phyloP scores from a whole-genome alignment of 2,797 vertebrate genomes.

The Odontamblyopus rebecca region DNA sequence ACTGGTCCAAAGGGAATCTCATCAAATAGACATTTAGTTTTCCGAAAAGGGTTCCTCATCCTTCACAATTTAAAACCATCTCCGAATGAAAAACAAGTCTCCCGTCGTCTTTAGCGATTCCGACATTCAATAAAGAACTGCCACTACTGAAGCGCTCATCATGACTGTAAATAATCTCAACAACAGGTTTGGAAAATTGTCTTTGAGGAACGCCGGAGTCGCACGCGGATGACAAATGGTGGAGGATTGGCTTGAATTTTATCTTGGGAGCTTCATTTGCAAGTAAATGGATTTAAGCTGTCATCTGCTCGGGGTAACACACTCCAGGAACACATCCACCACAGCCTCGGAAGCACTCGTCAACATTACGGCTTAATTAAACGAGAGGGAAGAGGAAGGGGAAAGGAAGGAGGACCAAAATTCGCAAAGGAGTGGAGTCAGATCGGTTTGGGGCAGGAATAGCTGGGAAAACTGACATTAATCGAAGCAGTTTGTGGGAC shows the following conservation, averaged over 20 bases:
- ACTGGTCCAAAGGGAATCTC: too few relatives aligned
- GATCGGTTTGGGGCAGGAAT: background rate
- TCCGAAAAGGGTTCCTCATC: too few relatives aligned
- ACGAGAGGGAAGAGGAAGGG: slow-evolving; percentile 13
- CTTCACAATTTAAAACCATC: background rate
- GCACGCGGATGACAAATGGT: slow-evolving; percentile 36
- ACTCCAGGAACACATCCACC: slow-evolving; percentile 27
- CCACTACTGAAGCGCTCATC: background rate
- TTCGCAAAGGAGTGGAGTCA: background rate
- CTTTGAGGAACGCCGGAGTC: slow-evolving; percentile 17
- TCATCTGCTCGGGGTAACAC: slow-evolving; percentile 28
- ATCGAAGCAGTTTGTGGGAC: too few relatives aligned
- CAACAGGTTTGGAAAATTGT: slow-evolving; percentile 26
- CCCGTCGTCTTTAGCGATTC: slow-evolving; percentile 5
- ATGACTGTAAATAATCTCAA: slow-evolving; percentile 23
- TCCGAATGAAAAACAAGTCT: background rate
- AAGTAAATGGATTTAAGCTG: slow-evolving; percentile 48
- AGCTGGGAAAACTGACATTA: background rate
- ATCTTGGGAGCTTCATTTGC: slow-evolving; percentile 46
- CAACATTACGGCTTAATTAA: slow-evolving; percentile 43
- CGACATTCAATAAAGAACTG: background rate
- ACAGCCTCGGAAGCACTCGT: slow-evolving; percentile 30
- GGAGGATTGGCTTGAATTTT: slow-evolving; percentile 31
- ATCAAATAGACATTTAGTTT: too few relatives aligned
- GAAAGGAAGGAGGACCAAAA: slow-evolving; percentile 7